Percentiles rank a stretch among this genome's conserved stretches.
phyloP scores from a whole-genome alignment of 2,888 invertebrate genomes.

The Phaonia tiefii region DNA sequence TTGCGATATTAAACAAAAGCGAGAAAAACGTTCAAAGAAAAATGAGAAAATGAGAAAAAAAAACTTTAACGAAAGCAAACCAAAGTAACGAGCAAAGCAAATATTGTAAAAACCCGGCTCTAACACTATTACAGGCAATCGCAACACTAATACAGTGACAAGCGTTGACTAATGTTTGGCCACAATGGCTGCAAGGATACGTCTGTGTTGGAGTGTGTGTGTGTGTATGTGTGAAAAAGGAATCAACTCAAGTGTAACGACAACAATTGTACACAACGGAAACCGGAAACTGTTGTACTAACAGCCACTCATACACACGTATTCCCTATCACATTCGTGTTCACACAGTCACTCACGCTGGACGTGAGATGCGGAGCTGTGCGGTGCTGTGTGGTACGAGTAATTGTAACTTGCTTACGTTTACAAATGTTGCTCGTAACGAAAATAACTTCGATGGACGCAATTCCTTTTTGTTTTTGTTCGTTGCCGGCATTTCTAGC shows the following conservation, averaged over 20 bases:
- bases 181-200: slow-evolving; percentile 47
- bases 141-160: neutral
- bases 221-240: slow-evolving; percentile 36
- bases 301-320: slow-evolving; percentile 46
- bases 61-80: neutral
- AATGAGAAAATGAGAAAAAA: neutral
- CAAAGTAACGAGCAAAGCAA: slow-evolving; percentile 20
- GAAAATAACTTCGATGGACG: slow-evolving; percentile 28
- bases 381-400: slow-evolving; percentile 17
- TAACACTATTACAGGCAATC: neutral
- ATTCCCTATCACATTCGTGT: neutral
- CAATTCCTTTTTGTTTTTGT: neutral
- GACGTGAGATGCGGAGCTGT: neutral
- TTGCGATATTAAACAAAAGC: slow-evolving; percentile 26
- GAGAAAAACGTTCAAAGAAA: slow-evolving; percentile 1
- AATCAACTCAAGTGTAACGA: slow-evolving; percentile 66
- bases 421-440: slow-evolving; percentile 34
- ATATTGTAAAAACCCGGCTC: slow-evolving; percentile 13
- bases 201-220: neutral
- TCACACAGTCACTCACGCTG: neutral
- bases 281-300: slow-evolving; percentile 67
- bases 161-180: slow-evolving; percentile 62
- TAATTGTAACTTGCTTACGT: slow-evolving; percentile 24
- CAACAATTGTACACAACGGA: slow-evolving; percentile 67
- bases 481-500: neutral